Conservation (phyloP, 2,113 vertebrate genomes). For the Chroicocephalus ridibundus region DNA sequence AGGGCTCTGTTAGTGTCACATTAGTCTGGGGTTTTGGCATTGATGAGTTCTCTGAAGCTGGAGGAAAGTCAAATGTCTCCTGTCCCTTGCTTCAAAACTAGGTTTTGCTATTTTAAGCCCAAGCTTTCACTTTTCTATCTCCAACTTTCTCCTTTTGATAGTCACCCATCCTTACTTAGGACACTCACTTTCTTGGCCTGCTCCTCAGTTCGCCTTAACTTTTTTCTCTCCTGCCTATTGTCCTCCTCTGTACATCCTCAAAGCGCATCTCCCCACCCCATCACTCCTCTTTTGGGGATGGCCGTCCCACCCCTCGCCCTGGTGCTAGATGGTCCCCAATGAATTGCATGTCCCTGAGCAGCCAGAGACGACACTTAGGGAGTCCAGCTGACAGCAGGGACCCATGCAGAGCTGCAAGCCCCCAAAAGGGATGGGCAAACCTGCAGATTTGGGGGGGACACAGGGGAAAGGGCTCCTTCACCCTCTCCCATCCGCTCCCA, state of each 20-base stretch:
- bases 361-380: accelerated
- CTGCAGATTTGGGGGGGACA: background rate
- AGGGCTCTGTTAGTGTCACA: background rate
- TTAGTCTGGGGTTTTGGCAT: background rate
- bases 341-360: background rate
- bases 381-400: background rate
- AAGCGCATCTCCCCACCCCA: background rate
- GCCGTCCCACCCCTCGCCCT: accelerated
- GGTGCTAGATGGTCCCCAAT: background rate
- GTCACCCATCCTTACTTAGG: background rate
- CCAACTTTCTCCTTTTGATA: background rate
- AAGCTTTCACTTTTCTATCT: background rate
- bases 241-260: background rate
- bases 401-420: background rate
- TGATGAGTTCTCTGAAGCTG: background rate
- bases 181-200: background rate
- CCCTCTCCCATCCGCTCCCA: background rate
- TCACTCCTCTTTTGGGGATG: background rate
- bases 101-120: background rate
- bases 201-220: background rate
- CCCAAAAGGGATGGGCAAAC: background rate
- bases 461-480: background rate
- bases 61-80: background rate
- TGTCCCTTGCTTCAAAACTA: background rate
- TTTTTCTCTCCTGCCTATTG: background rate